These are phyloP conservation scores for Dinocampus coccinellae DNA, from an alignment of 2,888 invertebrate species.

Conservation along the genomic window DNA sequence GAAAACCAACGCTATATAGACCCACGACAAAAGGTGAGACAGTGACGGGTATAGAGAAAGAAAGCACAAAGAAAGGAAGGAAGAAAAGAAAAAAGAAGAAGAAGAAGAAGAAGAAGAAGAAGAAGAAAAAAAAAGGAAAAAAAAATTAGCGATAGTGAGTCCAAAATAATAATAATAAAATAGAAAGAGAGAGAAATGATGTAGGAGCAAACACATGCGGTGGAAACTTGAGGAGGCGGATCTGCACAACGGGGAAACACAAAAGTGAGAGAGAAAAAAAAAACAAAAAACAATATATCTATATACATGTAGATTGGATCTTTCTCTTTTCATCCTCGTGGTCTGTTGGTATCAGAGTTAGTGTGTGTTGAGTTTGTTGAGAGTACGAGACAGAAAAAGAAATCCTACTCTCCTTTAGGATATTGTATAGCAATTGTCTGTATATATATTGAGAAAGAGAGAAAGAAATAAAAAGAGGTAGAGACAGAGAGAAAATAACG, in stretches of 20 bases:
- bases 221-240: conserved; percentile 21
- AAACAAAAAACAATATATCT: not conserved
- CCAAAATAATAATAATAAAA: no score
- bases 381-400: not conserved
- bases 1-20: not conserved
- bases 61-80: not conserved
- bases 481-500: conserved; percentile 10
- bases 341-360: not conserved
- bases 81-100: conserved; percentile 23
- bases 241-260: conserved; percentile 5
- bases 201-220: conserved; percentile 13
- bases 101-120: no score
- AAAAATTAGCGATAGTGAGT: no score
- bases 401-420: not conserved
- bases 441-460: not conserved
- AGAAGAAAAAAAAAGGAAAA: conserved; percentile 3
- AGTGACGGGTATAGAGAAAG: no score
- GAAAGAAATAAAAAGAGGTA: not conserved
- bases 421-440: conserved; percentile 9
- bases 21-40: conserved; percentile 8
- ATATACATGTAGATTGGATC: conserved; percentile 20
- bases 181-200: not conserved
- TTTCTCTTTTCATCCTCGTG: not conserved
- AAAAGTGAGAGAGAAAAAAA: conserved; percentile 8
- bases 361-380: not conserved